phyloP scores from a whole-genome alignment of 2,113 vertebrate species.

The Neolamprologus cancellatus region DNA sequence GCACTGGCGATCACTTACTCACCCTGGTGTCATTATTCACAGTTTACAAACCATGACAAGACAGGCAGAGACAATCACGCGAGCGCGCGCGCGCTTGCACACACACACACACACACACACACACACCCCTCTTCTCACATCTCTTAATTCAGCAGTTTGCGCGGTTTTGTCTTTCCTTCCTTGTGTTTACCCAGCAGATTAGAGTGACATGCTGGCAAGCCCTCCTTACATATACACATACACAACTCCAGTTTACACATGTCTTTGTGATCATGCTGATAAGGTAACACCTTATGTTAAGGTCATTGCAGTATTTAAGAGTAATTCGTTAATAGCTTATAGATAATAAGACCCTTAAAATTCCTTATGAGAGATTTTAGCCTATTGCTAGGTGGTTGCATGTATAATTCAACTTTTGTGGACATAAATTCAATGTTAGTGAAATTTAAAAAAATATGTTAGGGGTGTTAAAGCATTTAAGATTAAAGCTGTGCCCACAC shows the following conservation, averaged over 20 bases:
- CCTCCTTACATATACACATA: neutral
- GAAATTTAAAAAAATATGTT: neutral
- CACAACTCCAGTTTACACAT: neutral
- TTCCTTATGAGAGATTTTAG: neutral
- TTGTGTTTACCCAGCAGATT: slow-evolving; percentile 56
- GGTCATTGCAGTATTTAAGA: neutral
- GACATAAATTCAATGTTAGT: neutral
- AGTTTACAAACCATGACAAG: slow-evolving; percentile 59
- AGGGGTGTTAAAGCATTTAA: neutral
- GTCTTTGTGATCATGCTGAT: neutral
- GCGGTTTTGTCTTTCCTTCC: slow-evolving; percentile 49
- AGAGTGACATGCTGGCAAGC: slow-evolving; percentile 30
- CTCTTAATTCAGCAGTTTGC: slow-evolving; percentile 8
- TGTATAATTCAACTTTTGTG: neutral
- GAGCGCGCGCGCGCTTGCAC: neutral
- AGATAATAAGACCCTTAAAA: neutral
- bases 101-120: neutral
- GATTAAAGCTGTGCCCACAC: neutral
- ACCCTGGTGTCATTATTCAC: slow-evolving; percentile 54
- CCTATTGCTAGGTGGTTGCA: neutral
- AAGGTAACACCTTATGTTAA: neutral
- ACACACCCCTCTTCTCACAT: neutral
- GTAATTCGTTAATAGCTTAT: neutral
- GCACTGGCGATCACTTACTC: slow-evolving; percentile 33
- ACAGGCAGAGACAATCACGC: neutral